phyloP scores from a whole-genome alignment of 1,140 invertebrate species.

The Dinoponera quadriceps region DNA sequence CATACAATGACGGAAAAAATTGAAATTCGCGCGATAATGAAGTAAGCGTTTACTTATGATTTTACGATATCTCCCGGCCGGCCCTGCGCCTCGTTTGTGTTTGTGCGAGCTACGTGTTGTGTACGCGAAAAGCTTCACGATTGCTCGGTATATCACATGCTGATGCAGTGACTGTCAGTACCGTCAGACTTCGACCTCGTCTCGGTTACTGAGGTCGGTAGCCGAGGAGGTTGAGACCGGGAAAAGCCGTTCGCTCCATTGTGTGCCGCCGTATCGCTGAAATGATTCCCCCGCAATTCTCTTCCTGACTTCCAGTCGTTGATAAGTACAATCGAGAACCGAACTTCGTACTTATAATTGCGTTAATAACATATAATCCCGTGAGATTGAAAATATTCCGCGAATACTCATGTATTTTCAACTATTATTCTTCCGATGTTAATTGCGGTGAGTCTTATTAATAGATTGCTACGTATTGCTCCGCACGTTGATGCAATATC shows the following conservation, averaged over 20 bases:
- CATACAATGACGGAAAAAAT: background rate
- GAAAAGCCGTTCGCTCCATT: conserved; percentile 18
- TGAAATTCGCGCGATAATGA: conserved; percentile 4
- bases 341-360: no score
- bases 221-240: background rate
- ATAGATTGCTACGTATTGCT: background rate
- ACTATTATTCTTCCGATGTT: background rate
- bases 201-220: conserved; percentile 18
- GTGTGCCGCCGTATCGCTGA: background rate
- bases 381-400: no score
- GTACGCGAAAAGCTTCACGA: background rate
- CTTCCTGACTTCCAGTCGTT: background rate
- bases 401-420: background rate
- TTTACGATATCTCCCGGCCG: background rate
- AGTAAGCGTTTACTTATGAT: background rate
- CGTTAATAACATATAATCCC: no score
- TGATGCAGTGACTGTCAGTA: conserved; percentile 50
- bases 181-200: conserved; percentile 17
- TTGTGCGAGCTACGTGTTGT: background rate
- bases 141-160: conserved; percentile 52
- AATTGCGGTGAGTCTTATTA: conserved; percentile 12
- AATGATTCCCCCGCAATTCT: background rate
- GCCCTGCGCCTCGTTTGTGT: conserved; percentile 17
- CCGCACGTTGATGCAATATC: background rate
- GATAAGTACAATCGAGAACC: background rate